Percentiles rank a stretch among this genome's conserved stretches.
Evolutionary conservation across 2,797 vertebrate genomes (phyloP).

Genomic region (Onychomys arenicola): DNA sequence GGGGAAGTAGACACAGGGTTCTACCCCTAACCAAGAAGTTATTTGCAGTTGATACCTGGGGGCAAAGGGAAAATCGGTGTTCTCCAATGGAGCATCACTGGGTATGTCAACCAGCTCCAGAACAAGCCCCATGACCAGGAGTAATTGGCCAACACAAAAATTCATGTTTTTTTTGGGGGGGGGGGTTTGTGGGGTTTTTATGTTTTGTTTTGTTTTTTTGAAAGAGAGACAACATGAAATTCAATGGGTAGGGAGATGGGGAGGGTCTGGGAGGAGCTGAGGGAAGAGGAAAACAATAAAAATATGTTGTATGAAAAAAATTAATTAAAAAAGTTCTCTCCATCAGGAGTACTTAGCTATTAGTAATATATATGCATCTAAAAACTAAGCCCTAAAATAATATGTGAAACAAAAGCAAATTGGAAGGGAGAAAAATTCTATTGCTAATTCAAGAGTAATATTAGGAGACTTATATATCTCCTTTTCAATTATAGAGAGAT

Average conservation of each 20-base stretch:
- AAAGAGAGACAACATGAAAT: background rate
- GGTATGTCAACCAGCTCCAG: background rate
- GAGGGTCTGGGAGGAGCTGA: background rate
- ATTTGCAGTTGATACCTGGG: background rate
- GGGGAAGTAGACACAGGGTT: background rate
- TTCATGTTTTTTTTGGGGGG: background rate
- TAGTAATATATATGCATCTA: background rate
- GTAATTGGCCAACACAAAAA: background rate
- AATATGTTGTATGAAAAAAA: background rate
- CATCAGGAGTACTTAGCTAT: slow-evolving; percentile 16
- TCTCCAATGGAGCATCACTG: background rate
- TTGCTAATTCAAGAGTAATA: slow-evolving; percentile 25
- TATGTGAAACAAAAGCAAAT: slow-evolving; percentile 1
- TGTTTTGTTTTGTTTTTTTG: background rate
- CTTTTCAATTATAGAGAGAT: slow-evolving; percentile 44
- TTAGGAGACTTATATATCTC: background rate
- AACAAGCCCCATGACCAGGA: background rate
- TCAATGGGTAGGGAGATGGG: background rate
- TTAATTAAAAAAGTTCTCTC: background rate
- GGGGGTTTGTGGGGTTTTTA: background rate
- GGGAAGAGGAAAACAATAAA: background rate
- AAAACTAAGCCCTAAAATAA: background rate
- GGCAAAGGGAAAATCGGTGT: background rate
- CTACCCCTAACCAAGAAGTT: background rate
- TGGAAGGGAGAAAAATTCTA: slow-evolving; percentile 3